Evolutionary conservation across 1,140 invertebrate genomes (phyloP).

Genomic region (Tetragnatha versicolor): DNA sequence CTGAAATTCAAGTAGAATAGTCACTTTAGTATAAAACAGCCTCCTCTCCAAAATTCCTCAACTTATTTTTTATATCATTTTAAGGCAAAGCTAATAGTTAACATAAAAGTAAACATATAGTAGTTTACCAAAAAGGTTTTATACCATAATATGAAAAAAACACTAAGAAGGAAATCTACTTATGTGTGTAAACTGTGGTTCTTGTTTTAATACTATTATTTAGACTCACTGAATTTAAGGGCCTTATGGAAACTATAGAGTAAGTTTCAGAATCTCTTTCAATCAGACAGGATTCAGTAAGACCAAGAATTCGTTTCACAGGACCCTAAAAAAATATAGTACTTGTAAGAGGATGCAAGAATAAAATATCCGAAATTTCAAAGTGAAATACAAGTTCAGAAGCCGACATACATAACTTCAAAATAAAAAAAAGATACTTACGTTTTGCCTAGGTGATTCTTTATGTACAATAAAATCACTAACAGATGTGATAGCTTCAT

Average conservation of each 20-base stretch:
- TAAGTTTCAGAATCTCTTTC: constrained; percentile 97
- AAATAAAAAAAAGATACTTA: constrained; percentile 31
- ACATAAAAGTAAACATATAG: no score
- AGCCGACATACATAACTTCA: not conserved
- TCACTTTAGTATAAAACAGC: no score
- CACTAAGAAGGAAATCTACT: no score
- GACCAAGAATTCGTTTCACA: constrained; percentile 86
- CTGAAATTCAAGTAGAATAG: no score
- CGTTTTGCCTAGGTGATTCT: constrained; percentile 74
- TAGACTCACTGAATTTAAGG: constrained; percentile 78
- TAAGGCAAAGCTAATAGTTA: no score
- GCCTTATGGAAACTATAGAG: constrained; percentile 85
- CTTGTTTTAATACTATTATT: no score
- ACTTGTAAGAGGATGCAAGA: not conserved
- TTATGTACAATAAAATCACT: constrained; percentile 93
- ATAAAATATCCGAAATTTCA: not conserved
- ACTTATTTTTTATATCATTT: no score
- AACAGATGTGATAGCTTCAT: constrained; percentile 88
- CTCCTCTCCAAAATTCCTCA: no score
- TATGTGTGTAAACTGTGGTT: no score
- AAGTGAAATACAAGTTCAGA: not conserved
- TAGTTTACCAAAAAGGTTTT: no score
- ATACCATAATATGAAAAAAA: no score
- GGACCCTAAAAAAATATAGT: constrained; percentile 58
- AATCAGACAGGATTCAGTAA: constrained; percentile 93